These are phyloP conservation scores for Cathartes aura DNA, from an alignment of 2,113 vertebrate species.

Conservation along the genomic window DNA sequence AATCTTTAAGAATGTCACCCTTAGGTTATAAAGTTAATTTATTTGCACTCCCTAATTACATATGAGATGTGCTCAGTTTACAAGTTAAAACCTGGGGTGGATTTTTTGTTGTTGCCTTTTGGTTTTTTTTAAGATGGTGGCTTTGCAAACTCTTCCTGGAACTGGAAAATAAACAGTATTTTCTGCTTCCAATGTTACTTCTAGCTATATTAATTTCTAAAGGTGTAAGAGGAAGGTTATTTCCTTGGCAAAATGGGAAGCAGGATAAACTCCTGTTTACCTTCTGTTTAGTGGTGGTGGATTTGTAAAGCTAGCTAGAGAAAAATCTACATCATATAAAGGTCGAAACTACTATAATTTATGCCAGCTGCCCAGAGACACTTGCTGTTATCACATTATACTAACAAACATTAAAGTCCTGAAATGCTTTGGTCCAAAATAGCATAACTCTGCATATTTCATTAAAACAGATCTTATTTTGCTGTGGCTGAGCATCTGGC, in stretches of 20 bases:
- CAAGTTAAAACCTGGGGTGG: neutral
- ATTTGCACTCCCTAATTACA: neutral
- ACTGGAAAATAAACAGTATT: neutral
- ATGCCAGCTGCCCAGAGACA: neutral
- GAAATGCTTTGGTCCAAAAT: neutral
- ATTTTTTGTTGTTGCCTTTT: neutral
- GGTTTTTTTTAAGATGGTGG: neutral
- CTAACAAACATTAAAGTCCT: neutral
- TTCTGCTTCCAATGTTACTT: neutral
- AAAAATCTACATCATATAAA: neutral
- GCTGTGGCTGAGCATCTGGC: neutral
- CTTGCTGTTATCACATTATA: neutral
- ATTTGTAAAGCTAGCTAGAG: neutral
- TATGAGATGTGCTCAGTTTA: neutral
- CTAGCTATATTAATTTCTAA: neutral
- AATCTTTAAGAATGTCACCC: neutral
- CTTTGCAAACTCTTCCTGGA: neutral
- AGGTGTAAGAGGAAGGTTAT: neutral
- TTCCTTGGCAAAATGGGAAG: neutral
- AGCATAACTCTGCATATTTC: neutral
- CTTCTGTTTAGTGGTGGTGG: neutral
- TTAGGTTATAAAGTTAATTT: slow-evolving; percentile 44
- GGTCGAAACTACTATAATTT: neutral
- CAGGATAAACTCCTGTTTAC: neutral
- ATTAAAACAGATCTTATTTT: neutral